Evolutionary conservation across 1,140 invertebrate genomes (phyloP).

Genomic region (Magallana ariakensis): DNA sequence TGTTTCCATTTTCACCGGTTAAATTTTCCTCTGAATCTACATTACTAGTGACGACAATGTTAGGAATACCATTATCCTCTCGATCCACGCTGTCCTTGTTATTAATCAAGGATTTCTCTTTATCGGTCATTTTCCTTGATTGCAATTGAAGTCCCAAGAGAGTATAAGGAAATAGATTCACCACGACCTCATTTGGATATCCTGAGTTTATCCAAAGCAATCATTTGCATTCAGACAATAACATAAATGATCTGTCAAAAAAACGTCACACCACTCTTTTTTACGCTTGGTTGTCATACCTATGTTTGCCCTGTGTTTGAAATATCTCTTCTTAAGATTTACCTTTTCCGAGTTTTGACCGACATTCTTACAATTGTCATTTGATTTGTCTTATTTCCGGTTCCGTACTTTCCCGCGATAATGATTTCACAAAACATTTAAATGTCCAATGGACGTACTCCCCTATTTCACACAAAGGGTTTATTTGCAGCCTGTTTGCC

Average conservation of each 20-base stretch:
- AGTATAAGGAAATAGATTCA: conserved; percentile 1
- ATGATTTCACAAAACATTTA: conserved; percentile 6
- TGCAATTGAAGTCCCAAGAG: conserved; percentile 7
- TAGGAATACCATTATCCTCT: background rate
- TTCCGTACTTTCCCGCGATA: background rate
- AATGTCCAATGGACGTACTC: background rate
- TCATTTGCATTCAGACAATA: background rate
- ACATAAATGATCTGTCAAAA: background rate
- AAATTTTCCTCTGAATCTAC: background rate
- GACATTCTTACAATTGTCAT: background rate
- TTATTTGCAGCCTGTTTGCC: background rate
- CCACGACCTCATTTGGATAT: conserved; percentile 1
- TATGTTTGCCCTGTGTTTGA: background rate
- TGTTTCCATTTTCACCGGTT: background rate
- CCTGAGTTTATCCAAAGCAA: background rate
- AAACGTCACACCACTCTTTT: background rate
- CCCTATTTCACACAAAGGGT: background rate
- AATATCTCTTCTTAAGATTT: background rate
- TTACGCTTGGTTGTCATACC: background rate
- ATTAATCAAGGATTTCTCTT: background rate
- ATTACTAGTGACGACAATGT: background rate
- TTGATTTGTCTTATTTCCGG: conserved; percentile 24
- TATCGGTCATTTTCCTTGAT: conserved; percentile 13
- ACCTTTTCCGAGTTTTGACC: background rate
- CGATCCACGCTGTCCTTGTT: background rate